These are phyloP conservation scores for Drosophila sp. DNA, from an alignment of 1,140 invertebrate species.

Conservation along the genomic window DNA sequence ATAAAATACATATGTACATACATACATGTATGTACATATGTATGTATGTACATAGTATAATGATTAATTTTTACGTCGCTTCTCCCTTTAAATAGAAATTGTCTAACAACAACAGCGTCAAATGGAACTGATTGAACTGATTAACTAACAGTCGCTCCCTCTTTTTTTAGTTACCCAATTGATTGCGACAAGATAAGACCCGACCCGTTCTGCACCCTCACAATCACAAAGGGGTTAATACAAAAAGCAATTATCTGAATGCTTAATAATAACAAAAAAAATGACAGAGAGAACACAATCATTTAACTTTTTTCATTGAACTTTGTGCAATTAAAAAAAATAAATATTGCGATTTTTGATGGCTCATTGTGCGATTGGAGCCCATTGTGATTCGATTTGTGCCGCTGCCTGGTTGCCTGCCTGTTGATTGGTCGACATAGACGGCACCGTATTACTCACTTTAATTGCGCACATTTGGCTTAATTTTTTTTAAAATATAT, in stretches of 20 bases:
- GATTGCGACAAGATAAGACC: slow-evolving; percentile 17
- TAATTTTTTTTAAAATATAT: slow-evolving; percentile 62
- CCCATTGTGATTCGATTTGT: slow-evolving; percentile 56
- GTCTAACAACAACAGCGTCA: neutral
- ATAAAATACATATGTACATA: too few relatives aligned
- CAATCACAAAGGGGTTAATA: neutral
- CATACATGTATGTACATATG: too few relatives aligned
- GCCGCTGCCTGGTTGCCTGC: slow-evolving; percentile 20
- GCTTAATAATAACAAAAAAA: slow-evolving; percentile 6
- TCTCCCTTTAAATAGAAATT: neutral
- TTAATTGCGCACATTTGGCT: slow-evolving; percentile 78
- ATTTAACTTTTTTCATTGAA: slow-evolving; percentile 39
- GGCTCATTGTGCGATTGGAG: slow-evolving; percentile 56
- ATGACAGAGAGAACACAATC: slow-evolving; percentile 5
- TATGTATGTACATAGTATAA: too few relatives aligned
- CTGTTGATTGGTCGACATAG: slow-evolving; percentile 36
- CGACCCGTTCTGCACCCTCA: neutral
- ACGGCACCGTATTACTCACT: slow-evolving; percentile 66
- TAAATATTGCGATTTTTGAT: slow-evolving; percentile 66
- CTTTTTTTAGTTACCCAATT: slow-evolving; percentile 10
- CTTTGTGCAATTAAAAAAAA: slow-evolving; percentile 56
- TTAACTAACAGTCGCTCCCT: slow-evolving; percentile 4
- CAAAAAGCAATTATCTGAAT: slow-evolving; percentile 40
- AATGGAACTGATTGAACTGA: slow-evolving; percentile 12
- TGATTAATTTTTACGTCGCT: neutral